Base-by-base conservation (phyloP, 2,113 vertebrate genomes). In the Callipepla californica region DNA sequence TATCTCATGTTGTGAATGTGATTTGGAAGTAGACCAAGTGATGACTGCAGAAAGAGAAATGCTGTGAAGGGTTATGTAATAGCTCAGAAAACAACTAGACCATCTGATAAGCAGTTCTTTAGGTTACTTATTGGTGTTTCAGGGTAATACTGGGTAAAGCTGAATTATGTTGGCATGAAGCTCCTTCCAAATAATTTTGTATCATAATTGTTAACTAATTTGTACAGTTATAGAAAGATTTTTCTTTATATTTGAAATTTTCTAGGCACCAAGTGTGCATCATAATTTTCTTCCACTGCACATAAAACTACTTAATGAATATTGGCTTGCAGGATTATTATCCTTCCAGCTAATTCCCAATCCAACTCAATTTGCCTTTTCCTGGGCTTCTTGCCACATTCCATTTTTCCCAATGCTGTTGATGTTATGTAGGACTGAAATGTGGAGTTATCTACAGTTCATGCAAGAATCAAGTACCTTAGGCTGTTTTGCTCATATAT, bases 231-330 rank as follows among this genome's bases (percentile, higher is more conserved):
- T 11, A 87, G 67, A 89, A 93, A 72, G 92, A 87, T 51, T 93
- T 87, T 92, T 92, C 61, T 59, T 92, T 93, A 50, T n/a, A 75
- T 94, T 89, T 94, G 90, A 6, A 92, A 67, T 17, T 87, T 72
- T 92, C 65, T 38, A 73, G 61, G 51, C 94, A 82, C 86, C 87
- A 92, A 96, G 28, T 65, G 38, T 87, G 50, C 62, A 92, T 73
- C 77, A 73, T 86, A 40, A 92, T 92, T 95, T 94, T 94, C 82
- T 93, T 92, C 34, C 34, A 85, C 34, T 13, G 13, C 40, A 91
- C 76, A 95, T 93, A 95, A 95, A 95, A 96, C 92, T 96, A 80
- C 45, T 94, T 96, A 95, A 97, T 95, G 74, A 95, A 96, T 90
- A 95, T 76, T 94, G 90, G 90, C 80, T 95, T 96, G 80, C 22